Percentiles rank a stretch among this genome's conserved stretches.
Conservation (phyloP, 2,888 invertebrate species). For the Oasisia sp. region DNA sequence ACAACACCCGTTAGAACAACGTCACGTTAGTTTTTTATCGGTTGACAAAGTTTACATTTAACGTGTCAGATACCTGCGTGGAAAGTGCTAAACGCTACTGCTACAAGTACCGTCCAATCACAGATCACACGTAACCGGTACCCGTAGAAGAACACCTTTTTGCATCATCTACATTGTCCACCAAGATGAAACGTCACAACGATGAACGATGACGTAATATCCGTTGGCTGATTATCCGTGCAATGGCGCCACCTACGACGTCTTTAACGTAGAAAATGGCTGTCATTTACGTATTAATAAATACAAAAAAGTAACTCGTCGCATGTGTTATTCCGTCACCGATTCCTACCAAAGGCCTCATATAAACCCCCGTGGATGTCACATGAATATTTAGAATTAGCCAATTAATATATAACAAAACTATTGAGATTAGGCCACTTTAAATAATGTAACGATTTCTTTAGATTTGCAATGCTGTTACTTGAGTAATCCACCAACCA, state of each 20-base stretch:
- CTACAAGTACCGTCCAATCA: slow-evolving; percentile 3
- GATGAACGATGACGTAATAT: slow-evolving; percentile 12
- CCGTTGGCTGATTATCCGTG: background rate
- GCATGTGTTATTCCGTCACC: too few relatives aligned
- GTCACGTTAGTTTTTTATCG: background rate
- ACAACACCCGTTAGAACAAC: background rate
- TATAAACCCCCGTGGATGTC: too few relatives aligned
- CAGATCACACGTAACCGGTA: slow-evolving; percentile 8
- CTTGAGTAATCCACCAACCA: too few relatives aligned
- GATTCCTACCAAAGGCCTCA: too few relatives aligned
- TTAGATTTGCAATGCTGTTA: too few relatives aligned
- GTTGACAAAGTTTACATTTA: background rate
- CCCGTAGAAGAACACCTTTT: background rate
- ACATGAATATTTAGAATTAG: too few relatives aligned
- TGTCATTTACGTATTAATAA: background rate
- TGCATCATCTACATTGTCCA: slow-evolving; percentile 3
- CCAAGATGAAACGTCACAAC: slow-evolving; percentile 1
- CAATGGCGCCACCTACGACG: background rate
- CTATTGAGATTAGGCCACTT: too few relatives aligned
- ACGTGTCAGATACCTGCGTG: background rate
- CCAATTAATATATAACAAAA: too few relatives aligned
- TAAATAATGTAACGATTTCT: too few relatives aligned
- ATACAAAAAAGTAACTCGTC: background rate
- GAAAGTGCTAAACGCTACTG: slow-evolving; percentile 5
- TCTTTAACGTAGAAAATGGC: background rate